These are phyloP conservation scores for Centropristis striata DNA, from an alignment of 2,113 vertebrate species.

Conservation along the genomic window DNA sequence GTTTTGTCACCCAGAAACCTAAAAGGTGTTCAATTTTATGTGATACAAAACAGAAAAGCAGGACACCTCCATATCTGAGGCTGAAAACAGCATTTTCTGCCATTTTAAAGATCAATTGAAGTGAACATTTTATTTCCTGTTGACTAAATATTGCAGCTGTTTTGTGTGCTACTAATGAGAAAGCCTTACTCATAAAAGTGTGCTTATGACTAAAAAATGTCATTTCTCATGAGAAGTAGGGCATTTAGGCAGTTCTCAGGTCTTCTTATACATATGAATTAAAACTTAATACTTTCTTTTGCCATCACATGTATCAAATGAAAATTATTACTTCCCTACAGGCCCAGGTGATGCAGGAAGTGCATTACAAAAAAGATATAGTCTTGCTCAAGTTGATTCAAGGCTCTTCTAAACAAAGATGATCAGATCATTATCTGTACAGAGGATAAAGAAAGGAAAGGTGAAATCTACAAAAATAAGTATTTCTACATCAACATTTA, in stretches of 20 bases:
- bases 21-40: too few species aligned
- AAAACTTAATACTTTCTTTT: neutral
- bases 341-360: constrained; percentile 29
- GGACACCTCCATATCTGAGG: too few species aligned
- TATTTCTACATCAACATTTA: constrained; percentile 50
- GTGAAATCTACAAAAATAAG: constrained; percentile 69
- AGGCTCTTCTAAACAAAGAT: constrained; percentile 13
- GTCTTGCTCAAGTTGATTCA: constrained; percentile 35
- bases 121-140: too few species aligned
- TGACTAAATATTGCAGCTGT: too few species aligned
- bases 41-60: too few species aligned
- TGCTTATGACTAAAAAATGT: constrained; percentile 23
- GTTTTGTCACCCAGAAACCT: too few species aligned
- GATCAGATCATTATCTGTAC: constrained; percentile 17
- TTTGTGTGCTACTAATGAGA: neutral
- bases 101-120: too few species aligned
- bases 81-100: too few species aligned
- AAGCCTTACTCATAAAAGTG: constrained; percentile 17
- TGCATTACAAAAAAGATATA: constrained; percentile 15
- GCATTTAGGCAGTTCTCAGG: neutral
- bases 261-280: neutral
- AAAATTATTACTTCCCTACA: neutral
- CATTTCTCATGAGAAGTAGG: neutral
- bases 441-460: constrained; percentile 18
- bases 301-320: constrained; percentile 1